A percentile compares a stretch with the other conserved stretches of the same genome.
Evolutionary conservation across 2,113 vertebrate species (phyloP).

Genomic region (Grallaria varia): DNA sequence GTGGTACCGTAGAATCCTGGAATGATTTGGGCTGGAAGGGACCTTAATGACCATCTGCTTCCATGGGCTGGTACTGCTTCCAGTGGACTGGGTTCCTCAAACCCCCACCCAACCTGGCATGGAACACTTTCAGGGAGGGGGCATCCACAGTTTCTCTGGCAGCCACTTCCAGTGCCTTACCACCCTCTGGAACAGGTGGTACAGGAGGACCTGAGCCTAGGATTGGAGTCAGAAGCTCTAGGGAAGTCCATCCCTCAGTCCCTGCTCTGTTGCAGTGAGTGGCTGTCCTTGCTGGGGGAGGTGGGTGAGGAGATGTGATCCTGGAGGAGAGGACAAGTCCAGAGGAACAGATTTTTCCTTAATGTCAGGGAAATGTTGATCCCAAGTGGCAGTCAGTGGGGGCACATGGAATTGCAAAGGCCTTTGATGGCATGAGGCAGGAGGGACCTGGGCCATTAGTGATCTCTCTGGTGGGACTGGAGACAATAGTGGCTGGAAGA

Average conservation of each 20-base stretch:
- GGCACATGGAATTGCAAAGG: rapidly evolving
- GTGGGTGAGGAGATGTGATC: not conserved
- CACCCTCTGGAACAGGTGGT: not conserved
- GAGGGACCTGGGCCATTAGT: no score
- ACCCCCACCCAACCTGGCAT: not conserved
- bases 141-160: not conserved
- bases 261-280: not conserved
- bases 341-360: not conserved
- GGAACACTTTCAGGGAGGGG: not conserved
- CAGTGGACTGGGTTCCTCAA: not conserved
- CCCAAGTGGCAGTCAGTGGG: not conserved
- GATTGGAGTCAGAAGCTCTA: not conserved
- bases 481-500: not conserved
- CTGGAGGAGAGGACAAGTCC: not conserved
- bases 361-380: not conserved
- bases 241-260: not conserved
- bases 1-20: not conserved
- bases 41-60: not conserved
- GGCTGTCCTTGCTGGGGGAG: not conserved
- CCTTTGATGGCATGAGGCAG: not conserved
- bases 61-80: rapidly evolving
- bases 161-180: not conserved
- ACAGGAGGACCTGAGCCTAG: not conserved
- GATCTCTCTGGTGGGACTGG: not conserved
- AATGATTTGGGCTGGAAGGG: not conserved